These are phyloP conservation scores for Bombus breviceps DNA, from an alignment of 1,140 invertebrate species.

Conservation along the genomic window DNA sequence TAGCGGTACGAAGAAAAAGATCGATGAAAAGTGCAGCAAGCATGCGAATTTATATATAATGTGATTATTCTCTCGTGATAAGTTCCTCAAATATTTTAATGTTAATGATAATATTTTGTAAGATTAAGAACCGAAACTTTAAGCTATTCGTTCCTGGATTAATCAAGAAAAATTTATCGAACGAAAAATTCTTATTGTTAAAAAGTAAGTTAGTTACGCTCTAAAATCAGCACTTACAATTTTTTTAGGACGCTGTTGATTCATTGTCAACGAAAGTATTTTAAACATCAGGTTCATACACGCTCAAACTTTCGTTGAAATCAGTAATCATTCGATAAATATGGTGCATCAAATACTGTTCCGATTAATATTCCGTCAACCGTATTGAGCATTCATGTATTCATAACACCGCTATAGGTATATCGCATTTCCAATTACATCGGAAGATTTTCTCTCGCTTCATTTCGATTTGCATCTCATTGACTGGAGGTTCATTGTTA, in stretches of 20 bases:
- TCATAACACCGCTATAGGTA: constrained; percentile 17
- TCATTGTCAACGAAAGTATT: constrained; percentile 3
- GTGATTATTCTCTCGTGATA: neutral
- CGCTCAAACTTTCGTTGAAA: neutral
- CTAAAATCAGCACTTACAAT: neutral
- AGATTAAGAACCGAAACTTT: neutral
- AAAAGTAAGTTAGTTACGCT: neutral
- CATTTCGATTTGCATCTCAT: neutral
- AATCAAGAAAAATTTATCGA: too few species aligned
- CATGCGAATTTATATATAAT: neutral
- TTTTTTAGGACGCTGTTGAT: neutral
- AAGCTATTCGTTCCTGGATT: too few species aligned
- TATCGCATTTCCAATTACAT: constrained; percentile 30
- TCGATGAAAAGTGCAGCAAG: neutral
- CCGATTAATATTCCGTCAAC: constrained; percentile 23
- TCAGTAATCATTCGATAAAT: constrained; percentile 38
- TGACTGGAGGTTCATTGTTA: neutral
- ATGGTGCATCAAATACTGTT: constrained; percentile 23
- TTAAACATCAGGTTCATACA: constrained; percentile 26
- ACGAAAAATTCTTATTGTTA: too few species aligned
- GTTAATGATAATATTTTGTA: neutral
- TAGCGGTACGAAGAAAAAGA: neutral
- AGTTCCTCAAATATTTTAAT: neutral
- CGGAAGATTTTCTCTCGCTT: constrained; percentile 20
- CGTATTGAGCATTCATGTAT: constrained; percentile 35